Evolutionary conservation across 1,140 invertebrate species (phyloP).

Genomic region (Cotesia typhae): DNA sequence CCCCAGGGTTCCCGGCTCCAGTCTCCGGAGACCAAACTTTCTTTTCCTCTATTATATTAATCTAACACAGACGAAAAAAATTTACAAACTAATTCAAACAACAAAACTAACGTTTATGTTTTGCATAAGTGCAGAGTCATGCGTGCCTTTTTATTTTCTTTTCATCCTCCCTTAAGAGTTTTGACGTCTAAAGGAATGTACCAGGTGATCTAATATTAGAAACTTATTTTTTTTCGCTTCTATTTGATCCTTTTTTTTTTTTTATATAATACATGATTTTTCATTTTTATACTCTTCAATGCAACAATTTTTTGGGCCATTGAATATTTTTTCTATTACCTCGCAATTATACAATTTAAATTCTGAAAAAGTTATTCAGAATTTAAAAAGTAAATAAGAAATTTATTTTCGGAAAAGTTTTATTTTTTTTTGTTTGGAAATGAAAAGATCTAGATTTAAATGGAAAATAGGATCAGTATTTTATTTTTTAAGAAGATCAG

Average conservation of each 20-base stretch:
- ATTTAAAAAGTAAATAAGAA: no score
- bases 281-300: no score
- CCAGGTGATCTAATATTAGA: slow-evolving; percentile 22
- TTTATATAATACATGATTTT: not conserved
- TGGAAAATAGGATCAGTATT: no score
- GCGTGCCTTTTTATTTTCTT: slow-evolving; percentile 28
- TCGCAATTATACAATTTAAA: no score
- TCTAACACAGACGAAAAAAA: slow-evolving; percentile 4
- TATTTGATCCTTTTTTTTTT: not conserved
- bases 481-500: no score
- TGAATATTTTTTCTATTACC: no score
- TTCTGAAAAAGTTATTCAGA: no score
- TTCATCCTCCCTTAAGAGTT: not conserved
- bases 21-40: not conserved
- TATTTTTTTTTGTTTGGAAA: no score
- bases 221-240: not conserved
- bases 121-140: slow-evolving; percentile 61
- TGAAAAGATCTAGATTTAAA: no score
- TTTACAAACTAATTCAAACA: slow-evolving; percentile 60
- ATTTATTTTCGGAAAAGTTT: no score
- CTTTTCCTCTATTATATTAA: not conserved
- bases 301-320: no score
- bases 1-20: slow-evolving; percentile 42
- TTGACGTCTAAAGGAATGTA: not conserved
- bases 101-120: slow-evolving; percentile 65